phyloP scores from a whole-genome alignment of 2,888 invertebrate genomes.

The Sylvicola fuscatus region DNA sequence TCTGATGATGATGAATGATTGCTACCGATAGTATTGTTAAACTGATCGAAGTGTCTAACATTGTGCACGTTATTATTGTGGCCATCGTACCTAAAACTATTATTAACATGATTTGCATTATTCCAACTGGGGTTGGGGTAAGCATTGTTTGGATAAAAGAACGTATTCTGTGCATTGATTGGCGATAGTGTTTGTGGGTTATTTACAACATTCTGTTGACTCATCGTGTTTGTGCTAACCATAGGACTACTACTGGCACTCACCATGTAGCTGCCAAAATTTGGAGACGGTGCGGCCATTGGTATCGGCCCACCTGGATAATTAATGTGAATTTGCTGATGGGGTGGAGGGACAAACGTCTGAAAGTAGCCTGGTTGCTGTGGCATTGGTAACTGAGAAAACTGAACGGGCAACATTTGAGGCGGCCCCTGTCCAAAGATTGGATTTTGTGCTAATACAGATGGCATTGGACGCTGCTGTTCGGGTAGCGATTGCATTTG shows the following conservation, averaged over 20 bases:
- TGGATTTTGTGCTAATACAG: background rate
- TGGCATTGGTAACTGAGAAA: slow-evolving; percentile 22
- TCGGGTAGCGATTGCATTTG: slow-evolving; percentile 10
- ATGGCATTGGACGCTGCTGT: no score
- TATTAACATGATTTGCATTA: no score
- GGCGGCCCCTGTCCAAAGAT: background rate
- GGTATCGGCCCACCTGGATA: slow-evolving; percentile 10
- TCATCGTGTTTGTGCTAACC: slow-evolving; percentile 1
- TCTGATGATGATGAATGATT: no score
- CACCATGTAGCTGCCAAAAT: slow-evolving; percentile 5
- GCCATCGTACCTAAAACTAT: no score
- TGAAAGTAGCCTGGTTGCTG: slow-evolving; percentile 17
- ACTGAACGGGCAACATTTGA: slow-evolving; percentile 25
- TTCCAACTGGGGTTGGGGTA: no score
- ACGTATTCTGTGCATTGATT: no score
- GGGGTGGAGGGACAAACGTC: slow-evolving; percentile 1
- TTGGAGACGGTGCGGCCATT: slow-evolving; percentile 6
- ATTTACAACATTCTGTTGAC: no score
- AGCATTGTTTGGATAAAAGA: no score
- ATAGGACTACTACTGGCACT: slow-evolving; percentile 4
- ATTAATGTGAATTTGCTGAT: slow-evolving; percentile 2
- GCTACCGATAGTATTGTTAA: no score
- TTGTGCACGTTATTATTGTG: no score
- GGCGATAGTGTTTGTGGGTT: no score
- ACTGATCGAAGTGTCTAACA: no score